Conservation (phyloP, 2,113 vertebrate genomes). For the Sarotherodon lohbergeri region DNA sequence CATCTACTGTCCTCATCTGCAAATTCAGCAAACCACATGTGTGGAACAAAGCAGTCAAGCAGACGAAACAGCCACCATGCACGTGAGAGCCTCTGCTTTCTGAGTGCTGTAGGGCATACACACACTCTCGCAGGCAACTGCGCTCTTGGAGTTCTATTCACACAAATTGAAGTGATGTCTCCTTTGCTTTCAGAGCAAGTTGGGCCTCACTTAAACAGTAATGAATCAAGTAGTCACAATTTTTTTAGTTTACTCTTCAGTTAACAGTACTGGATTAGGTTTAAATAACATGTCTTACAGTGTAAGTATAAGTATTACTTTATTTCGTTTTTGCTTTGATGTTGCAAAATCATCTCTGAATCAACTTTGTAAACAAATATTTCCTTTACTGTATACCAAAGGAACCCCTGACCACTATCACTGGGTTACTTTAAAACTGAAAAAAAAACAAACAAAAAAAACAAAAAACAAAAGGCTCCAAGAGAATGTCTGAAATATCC, state of each 20-base stretch:
- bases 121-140: fast-evolving
- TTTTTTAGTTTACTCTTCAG: fast-evolving
- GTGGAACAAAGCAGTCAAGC: not conserved
- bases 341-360: not conserved
- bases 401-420: not conserved
- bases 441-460: not conserved
- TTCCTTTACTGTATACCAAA: not conserved
- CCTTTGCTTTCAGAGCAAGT: fast-evolving
- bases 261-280: not conserved
- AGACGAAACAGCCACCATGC: not conserved
- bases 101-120: not conserved
- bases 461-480: not conserved
- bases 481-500: not conserved
- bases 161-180: not conserved
- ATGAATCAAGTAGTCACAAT: not conserved
- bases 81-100: not conserved
- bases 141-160: not conserved
- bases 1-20: not conserved
- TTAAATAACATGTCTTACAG: not conserved
- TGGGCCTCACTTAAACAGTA: not conserved
- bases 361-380: not conserved
- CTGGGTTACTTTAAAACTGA: not conserved
- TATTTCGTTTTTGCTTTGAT: not conserved
- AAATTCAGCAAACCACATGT: not conserved
- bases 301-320: not conserved